These are phyloP conservation scores for Saxidomus purpurata DNA, from an alignment of 1,140 invertebrate genomes.

Conservation along the genomic window DNA sequence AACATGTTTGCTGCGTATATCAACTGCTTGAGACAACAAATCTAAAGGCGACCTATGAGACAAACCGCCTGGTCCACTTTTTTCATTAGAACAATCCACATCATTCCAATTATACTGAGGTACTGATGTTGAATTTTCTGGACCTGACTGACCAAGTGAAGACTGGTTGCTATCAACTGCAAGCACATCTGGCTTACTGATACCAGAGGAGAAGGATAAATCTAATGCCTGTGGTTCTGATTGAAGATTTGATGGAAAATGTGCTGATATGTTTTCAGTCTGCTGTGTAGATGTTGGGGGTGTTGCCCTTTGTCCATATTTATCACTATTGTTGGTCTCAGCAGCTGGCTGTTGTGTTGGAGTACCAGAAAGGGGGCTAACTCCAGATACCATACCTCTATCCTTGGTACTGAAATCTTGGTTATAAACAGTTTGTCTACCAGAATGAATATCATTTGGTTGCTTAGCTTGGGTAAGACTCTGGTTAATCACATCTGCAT, in stretches of 20 bases:
- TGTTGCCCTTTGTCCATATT: background rate
- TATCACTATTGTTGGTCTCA: background rate
- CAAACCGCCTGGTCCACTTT: background rate
- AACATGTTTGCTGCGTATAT: conserved; percentile 67
- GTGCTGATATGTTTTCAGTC: background rate
- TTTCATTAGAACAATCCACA: background rate
- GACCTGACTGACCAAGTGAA: background rate
- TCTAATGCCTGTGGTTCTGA: conserved; percentile 6
- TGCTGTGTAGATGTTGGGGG: background rate
- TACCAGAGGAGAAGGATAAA: conserved; percentile 47
- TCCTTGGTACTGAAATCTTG: background rate
- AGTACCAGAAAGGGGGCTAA: background rate
- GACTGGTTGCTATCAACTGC: background rate
- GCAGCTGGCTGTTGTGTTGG: background rate
- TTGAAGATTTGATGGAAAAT: background rate
- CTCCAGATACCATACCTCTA: background rate
- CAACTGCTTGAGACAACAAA: conserved; percentile 77
- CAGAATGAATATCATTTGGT: background rate
- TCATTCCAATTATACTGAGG: background rate
- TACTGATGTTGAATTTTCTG: background rate
- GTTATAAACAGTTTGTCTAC: background rate
- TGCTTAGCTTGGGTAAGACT: background rate
- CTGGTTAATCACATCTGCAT: background rate
- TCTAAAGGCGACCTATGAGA: conserved; percentile 72
- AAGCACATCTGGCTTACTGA: conserved; percentile 1